Evolutionary conservation across 1,140 invertebrate genomes (phyloP).

Genomic region (Atta colombica): DNA sequence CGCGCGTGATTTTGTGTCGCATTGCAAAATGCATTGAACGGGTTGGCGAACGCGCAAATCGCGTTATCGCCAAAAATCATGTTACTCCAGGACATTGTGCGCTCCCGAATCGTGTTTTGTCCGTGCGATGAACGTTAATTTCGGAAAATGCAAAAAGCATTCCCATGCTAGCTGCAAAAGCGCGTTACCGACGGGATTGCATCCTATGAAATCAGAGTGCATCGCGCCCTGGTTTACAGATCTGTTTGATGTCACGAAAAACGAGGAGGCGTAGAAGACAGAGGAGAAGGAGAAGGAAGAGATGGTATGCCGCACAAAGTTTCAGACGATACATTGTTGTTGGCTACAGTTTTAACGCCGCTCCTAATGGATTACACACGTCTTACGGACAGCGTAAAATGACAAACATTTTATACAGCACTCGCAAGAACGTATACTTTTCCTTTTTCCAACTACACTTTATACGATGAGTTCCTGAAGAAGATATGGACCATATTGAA

Average conservation of each 20-base stretch:
- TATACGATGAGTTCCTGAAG: neutral
- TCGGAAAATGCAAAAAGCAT: conserved; percentile 46
- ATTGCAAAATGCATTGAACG: conserved; percentile 18
- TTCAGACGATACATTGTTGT: conserved; percentile 52
- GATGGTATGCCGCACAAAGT: conserved; percentile 24
- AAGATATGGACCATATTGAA: neutral
- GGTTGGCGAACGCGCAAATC: conserved; percentile 41
- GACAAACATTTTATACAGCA: conserved; percentile 46
- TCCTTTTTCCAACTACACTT: neutral
- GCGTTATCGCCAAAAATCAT: conserved; percentile 44
- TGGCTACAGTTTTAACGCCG: conserved; percentile 49
- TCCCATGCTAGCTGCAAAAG: conserved; percentile 21
- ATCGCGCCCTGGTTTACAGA: conserved; percentile 27
- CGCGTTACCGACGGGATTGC: conserved; percentile 34
- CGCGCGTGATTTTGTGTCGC: conserved; percentile 45
- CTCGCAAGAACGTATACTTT: conserved; percentile 9
- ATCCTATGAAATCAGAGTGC: conserved; percentile 55
- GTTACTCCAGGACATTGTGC: conserved; percentile 46
- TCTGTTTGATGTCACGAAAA: conserved; percentile 45
- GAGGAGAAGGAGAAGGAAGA: neutral
- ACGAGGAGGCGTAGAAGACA: neutral
- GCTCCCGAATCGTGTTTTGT: conserved; percentile 40
- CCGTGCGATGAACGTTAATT: conserved; percentile 22
- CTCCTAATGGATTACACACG: conserved; percentile 59
- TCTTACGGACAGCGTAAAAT: conserved; percentile 37